Conservation (phyloP, 2,113 vertebrate species). For the Psettodes erumei region DNA sequence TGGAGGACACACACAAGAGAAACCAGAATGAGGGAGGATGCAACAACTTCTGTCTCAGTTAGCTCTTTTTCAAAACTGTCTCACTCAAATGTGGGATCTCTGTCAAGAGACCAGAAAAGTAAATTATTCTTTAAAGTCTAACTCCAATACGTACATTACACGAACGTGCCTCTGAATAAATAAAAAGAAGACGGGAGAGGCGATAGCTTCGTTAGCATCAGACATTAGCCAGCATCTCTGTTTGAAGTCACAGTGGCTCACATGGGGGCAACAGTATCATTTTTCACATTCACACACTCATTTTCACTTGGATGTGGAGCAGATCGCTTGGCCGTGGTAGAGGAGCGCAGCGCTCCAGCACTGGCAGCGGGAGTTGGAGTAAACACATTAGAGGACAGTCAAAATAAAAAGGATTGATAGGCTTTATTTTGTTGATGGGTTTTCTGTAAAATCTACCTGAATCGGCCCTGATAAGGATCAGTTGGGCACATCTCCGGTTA, state of each 20-base stretch:
- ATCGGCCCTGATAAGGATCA: not conserved
- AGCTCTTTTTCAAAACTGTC: not conserved
- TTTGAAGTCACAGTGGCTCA: not conserved
- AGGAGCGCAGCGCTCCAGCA: not conserved
- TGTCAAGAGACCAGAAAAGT: slow-evolving; percentile 5
- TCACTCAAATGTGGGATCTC: not conserved
- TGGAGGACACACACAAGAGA: not conserved
- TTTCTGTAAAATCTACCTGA: too few relatives aligned
- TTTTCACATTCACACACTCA: not conserved
- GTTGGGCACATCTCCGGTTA: not conserved
- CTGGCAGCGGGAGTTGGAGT: not conserved
- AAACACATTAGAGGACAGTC: too few relatives aligned
- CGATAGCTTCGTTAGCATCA: not conserved
- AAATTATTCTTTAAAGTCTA: not conserved
- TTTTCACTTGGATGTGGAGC: not conserved
- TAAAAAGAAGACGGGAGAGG: not conserved
- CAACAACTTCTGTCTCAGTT: not conserved
- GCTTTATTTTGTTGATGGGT: too few relatives aligned
- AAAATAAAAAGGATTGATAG: not conserved
- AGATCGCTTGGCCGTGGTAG: not conserved
- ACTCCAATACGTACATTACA: not conserved
- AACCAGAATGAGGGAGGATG: not conserved
- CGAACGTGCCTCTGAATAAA: too few relatives aligned
- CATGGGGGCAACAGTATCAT: not conserved
- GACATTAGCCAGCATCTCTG: not conserved